Evolutionary conservation across 2,113 vertebrate species (phyloP).

Genomic region (Passerina amoena): DNA sequence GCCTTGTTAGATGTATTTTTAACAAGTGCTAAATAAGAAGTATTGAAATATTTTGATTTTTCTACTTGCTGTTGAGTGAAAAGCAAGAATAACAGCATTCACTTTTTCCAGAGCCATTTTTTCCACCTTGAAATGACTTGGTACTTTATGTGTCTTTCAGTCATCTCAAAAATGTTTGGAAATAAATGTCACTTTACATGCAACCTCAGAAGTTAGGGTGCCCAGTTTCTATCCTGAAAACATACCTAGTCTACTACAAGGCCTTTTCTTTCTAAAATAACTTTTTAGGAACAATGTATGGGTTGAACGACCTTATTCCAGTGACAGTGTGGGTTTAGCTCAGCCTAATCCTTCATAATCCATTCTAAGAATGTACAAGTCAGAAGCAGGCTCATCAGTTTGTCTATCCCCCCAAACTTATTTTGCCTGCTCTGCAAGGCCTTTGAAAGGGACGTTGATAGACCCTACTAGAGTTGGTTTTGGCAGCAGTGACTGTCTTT

Average conservation of each 20-base stretch:
- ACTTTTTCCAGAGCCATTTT: not conserved
- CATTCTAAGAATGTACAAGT: not conserved
- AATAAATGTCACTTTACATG: not conserved
- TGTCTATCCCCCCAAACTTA: not conserved
- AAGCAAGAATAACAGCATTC: not conserved
- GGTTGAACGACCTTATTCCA: not conserved
- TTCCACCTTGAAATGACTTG: not conserved
- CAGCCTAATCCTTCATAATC: not conserved
- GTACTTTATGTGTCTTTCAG: not conserved
- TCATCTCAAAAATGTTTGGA: not conserved
- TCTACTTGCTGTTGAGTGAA: not conserved
- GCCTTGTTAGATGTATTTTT: not conserved
- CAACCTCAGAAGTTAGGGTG: accelerated
- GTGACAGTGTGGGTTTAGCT: not conserved
- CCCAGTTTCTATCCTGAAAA: not conserved
- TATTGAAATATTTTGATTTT: not conserved
- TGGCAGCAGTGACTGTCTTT: not conserved
- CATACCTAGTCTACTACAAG: not conserved
- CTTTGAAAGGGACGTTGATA: not conserved
- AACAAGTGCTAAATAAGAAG: not conserved
- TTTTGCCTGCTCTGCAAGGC: not conserved
- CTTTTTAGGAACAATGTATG: not conserved
- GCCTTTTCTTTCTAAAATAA: not conserved
- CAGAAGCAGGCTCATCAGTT: not conserved
- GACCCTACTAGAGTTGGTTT: not conserved